Evolutionary conservation across 2,113 vertebrate genomes (phyloP).

Genomic region (Tetraodon nigroviridis): DNA sequence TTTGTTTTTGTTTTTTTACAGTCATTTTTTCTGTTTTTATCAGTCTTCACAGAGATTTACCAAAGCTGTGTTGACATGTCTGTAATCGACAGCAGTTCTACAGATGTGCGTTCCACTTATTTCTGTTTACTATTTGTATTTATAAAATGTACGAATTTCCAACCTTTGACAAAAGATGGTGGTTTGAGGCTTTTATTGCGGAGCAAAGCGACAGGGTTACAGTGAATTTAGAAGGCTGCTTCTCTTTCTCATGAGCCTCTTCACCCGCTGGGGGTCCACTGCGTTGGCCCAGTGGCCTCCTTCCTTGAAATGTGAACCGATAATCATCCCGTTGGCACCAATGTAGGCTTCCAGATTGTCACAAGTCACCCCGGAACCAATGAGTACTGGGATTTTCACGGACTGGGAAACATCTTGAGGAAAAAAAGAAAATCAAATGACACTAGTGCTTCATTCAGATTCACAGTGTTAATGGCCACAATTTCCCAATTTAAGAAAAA

Average conservation of each 20-base stretch:
- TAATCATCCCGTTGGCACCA: slow-evolving; percentile 71
- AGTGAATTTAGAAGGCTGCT: too few species aligned
- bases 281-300: slow-evolving; percentile 79
- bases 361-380: slow-evolving; percentile 83
- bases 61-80: slow-evolving; percentile 1
- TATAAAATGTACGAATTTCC: slow-evolving; percentile 57
- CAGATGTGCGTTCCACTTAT: slow-evolving; percentile 25
- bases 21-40: not conserved
- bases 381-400: slow-evolving; percentile 73
- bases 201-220: not conserved
- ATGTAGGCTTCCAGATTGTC: slow-evolving; percentile 75
- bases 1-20: not conserved
- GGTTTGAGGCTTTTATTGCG: slow-evolving; percentile 20
- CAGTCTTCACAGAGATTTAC: not conserved
- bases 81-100: slow-evolving; percentile 1
- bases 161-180: slow-evolving; percentile 38
- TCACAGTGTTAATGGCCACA: too few species aligned
- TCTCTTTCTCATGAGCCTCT: slow-evolving; percentile 78
- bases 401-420: slow-evolving; percentile 70
- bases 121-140: slow-evolving; percentile 48
- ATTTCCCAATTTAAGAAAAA: too few species aligned
- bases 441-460: too few species aligned
- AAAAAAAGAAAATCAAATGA: slow-evolving; percentile 9
- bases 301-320: slow-evolving; percentile 85
- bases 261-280: slow-evolving; percentile 71